Evolutionary conservation across 1,140 invertebrate species (phyloP).

Genomic region (Telenomus remus): DNA sequence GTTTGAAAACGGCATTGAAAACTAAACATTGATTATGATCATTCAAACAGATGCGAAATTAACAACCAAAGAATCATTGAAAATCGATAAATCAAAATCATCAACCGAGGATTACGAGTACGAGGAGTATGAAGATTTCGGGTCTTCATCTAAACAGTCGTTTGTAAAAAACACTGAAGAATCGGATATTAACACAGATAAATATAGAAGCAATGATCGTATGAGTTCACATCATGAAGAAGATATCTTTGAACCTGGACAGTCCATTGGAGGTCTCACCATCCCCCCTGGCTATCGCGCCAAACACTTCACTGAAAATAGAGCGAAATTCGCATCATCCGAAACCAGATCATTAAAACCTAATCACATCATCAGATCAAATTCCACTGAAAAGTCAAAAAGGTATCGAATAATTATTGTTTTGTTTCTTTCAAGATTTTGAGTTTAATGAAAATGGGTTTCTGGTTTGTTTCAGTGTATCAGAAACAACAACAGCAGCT

Average conservation of each 20-base stretch:
- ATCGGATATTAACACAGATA: conserved; percentile 7
- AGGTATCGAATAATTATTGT: no score
- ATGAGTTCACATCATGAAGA: conserved; percentile 7
- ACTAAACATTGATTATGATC: not conserved
- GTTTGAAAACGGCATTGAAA: no score
- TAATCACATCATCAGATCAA: conserved; percentile 44
- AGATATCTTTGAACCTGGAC: conserved; percentile 78
- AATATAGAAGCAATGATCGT: conserved; percentile 4
- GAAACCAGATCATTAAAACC: conserved; percentile 64
- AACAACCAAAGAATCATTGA: conserved; percentile 21
- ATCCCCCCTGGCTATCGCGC: conserved; percentile 82
- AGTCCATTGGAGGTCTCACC: conserved; percentile 78
- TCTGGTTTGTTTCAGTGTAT: conserved; percentile 20
- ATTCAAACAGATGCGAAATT: conserved; percentile 15
- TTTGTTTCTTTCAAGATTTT: no score
- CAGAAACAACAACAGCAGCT: conserved; percentile 13
- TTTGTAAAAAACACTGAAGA: conserved; percentile 40
- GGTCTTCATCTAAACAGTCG: conserved; percentile 44
- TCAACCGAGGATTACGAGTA: conserved; percentile 74
- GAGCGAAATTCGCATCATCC: conserved; percentile 61
- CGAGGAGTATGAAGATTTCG: conserved; percentile 70
- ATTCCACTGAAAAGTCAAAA: conserved; percentile 12
- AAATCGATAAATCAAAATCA: conserved; percentile 67
- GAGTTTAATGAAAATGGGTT: no score
- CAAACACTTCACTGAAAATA: conserved; percentile 75